Evolutionary conservation across 92 coral and sea anemone genomes (phyloP), one percentile per base, ranked within the genome.

Genomic region (Nematostella vectensis): DNA sequence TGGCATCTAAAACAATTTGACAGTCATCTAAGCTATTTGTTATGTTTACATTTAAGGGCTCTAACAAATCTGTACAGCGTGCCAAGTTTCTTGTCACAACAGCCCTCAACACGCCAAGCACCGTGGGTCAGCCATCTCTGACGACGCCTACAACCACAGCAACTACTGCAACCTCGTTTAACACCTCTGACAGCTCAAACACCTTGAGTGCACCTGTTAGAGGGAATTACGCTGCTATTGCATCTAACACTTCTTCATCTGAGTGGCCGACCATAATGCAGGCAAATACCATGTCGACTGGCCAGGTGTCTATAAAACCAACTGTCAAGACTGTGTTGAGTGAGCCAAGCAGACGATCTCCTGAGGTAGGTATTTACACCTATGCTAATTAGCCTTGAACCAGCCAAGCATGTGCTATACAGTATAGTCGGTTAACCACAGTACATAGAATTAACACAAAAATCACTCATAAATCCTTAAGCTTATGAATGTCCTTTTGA

Each of bases 211-310:
- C 76, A 25, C 79, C 96, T 3, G 85, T 73, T 28, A 72, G 81
- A n/a, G 91, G 93, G 22, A 82, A 87, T 75, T 93, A 67, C 38
- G 82, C 91, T 25, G 99, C 99, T 11, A 77, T 93, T 3, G 72
- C 88, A 2, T 75, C 81, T 16, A 69, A 86, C 0, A 54, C 84
- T 2, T 70, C 94, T 2, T 64, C 98, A 11, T 72, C 89, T 0
- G 99, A 93, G 49, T 93, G 99, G 99, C 99, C 99, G 3, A 93
- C 99, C 33, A 88, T 93, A 13, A 70, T 72, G 29, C 99, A 93
- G 72, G 99, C 99, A 1, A 83, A 87, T 55, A 81, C 79, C 51
- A 72, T 73, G 87, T 55, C 81, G 1, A 55, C 72, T 3, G 52
- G 59, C 2, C 28, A 36, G 9, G 31, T 58, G 11, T n/a, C n/a